A percentile compares a stretch with the other conserved stretches of the same genome.
phyloP scores from a whole-genome alignment of 2,888 invertebrate species.

The Rotaria macrura region DNA sequence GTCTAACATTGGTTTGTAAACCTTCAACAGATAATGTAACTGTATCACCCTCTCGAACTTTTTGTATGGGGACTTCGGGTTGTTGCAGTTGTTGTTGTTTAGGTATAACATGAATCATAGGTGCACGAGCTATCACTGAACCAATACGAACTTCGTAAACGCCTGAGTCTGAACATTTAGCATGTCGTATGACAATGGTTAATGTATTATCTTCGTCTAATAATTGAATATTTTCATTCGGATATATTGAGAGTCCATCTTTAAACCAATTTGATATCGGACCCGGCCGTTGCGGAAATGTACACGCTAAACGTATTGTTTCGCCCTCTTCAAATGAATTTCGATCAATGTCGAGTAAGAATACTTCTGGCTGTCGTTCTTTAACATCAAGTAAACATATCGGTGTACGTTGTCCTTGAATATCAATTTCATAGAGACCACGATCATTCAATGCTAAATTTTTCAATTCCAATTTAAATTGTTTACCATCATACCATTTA shows the following conservation, averaged over 20 bases:
- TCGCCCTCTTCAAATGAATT: constrained; percentile 9
- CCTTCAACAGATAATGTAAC: constrained; percentile 12
- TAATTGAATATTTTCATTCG: background rate
- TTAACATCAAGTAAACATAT: background rate
- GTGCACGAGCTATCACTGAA: background rate
- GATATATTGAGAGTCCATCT: background rate
- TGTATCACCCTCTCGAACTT: background rate
- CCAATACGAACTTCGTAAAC: constrained; percentile 16
- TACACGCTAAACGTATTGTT: constrained; percentile 10
- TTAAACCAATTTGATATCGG: background rate
- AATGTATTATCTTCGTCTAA: constrained; percentile 6
- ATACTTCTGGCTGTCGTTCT: constrained; percentile 4
- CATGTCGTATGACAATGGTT: background rate
- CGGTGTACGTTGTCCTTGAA: background rate
- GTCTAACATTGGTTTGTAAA: background rate
- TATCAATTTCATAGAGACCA: constrained; percentile 15
- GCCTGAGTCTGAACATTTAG: background rate
- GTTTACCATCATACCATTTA: background rate
- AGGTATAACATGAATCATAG: background rate
- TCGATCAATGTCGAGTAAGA: background rate
- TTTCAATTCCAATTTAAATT: background rate
- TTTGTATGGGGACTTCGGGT: background rate
- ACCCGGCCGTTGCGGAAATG: background rate
- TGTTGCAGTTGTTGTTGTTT: background rate
- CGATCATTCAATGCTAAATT: background rate